These are phyloP conservation scores for Microtus montanus DNA, from an alignment of 2,113 vertebrate species.

Conservation along the genomic window DNA sequence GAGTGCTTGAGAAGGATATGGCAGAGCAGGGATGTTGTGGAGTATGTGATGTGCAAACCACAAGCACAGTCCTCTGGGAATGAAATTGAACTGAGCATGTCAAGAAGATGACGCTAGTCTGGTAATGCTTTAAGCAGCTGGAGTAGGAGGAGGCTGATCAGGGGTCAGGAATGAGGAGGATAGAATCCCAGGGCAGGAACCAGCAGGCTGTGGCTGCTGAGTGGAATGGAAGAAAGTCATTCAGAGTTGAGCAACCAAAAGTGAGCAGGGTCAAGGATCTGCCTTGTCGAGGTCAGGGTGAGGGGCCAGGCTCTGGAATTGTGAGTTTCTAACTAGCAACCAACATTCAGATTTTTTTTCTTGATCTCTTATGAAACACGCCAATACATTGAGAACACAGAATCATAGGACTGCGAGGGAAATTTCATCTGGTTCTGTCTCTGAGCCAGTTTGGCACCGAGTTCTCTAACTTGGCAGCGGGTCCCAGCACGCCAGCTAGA, in stretches of 20 bases:
- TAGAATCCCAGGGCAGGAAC: neutral
- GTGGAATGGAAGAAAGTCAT: neutral
- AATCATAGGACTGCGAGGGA: neutral
- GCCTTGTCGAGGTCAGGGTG: neutral
- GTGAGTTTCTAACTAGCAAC: neutral
- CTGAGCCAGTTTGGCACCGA: neutral
- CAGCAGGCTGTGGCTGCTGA: neutral
- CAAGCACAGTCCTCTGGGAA: neutral
- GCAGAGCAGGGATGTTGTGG: neutral
- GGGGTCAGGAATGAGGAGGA: neutral
- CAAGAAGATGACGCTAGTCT: neutral
- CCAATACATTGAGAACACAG: neutral
- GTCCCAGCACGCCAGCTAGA: neutral
- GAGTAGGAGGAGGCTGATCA: slow-evolving; percentile 2
- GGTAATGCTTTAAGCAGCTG: neutral
- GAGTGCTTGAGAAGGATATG: too few relatives aligned
- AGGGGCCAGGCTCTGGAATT: neutral
- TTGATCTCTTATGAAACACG: neutral
- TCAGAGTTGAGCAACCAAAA: neutral
- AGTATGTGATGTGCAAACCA: neutral
- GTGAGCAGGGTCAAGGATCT: neutral
- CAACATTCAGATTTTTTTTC: neutral
- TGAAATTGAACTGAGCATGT: neutral
- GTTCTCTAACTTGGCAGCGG: neutral
- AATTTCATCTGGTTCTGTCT: neutral